These are phyloP conservation scores for Anastatus disparis DNA, from an alignment of 1,140 invertebrate species.

Conservation along the genomic window DNA sequence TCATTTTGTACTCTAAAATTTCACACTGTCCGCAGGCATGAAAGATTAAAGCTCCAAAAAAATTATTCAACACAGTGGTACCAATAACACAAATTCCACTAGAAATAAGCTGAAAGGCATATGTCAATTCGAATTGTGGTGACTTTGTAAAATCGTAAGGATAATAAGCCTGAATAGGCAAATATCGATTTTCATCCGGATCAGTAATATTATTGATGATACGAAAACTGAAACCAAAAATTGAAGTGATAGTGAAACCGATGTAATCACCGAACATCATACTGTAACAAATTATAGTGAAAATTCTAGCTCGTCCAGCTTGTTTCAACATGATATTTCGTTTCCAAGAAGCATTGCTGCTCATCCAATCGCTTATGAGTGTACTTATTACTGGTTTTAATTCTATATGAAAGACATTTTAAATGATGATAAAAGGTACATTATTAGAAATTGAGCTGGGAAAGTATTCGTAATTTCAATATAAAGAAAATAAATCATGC, in stretches of 20 bases:
- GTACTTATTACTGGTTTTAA: background rate
- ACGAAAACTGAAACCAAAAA: background rate
- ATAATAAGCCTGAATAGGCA: slow-evolving; percentile 4
- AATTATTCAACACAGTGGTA: background rate
- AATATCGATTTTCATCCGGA: too few relatives aligned
- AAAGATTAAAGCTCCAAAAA: slow-evolving; percentile 3
- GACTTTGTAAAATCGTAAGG: slow-evolving; percentile 13
- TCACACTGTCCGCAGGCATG: background rate
- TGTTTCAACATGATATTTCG: background rate
- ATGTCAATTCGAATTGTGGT: background rate
- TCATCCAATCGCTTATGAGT: background rate
- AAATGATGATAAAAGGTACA: too few relatives aligned
- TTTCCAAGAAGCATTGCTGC: background rate
- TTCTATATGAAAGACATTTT: background rate
- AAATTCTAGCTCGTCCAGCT: background rate
- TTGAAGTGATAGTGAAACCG: background rate
- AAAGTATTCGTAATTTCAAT: too few relatives aligned
- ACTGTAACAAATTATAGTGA: background rate
- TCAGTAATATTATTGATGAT: slow-evolving; percentile 18
- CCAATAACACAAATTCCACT: background rate
- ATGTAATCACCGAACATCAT: background rate
- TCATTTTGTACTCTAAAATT: too few relatives aligned
- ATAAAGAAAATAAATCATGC: too few relatives aligned
- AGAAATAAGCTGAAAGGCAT: background rate
- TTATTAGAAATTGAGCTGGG: too few relatives aligned